A percentile compares a stretch with the other conserved stretches of the same genome.
phyloP scores from a whole-genome alignment of 2,888 invertebrate genomes.

The Orthonevra nobilis region DNA sequence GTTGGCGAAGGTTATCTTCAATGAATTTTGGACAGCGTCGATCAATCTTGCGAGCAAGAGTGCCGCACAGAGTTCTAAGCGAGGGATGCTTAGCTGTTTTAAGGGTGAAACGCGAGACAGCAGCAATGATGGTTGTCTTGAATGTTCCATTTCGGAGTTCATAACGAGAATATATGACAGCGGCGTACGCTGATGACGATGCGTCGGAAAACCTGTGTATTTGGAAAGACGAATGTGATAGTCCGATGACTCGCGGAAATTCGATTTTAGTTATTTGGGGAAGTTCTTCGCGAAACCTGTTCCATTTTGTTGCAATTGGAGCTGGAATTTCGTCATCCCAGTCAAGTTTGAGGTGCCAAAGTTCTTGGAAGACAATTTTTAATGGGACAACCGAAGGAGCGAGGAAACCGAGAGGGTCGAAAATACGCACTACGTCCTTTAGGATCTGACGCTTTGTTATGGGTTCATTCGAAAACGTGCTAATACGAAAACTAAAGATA shows the following conservation, averaged over 20 bases:
- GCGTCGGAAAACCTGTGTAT: conserved; percentile 41
- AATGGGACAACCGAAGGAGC: conserved; percentile 55
- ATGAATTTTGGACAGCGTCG: conserved; percentile 17
- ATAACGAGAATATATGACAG: too few species aligned
- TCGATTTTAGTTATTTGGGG: conserved; percentile 7
- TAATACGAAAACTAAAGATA: conserved; percentile 32
- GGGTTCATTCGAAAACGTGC: neutral
- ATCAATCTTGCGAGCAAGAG: conserved; percentile 31
- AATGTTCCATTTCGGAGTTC: conserved; percentile 11
- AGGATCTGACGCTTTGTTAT: conserved; percentile 19
- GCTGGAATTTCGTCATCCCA: conserved; percentile 56
- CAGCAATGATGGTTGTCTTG: conserved; percentile 3
- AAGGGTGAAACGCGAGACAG: conserved; percentile 21
- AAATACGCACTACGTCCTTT: conserved; percentile 24
- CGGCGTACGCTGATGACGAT: too few species aligned
- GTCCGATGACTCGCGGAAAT: conserved; percentile 23
- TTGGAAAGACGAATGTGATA: neutral
- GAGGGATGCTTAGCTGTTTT: conserved; percentile 35
- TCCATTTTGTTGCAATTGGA: conserved; percentile 15
- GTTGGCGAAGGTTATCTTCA: conserved; percentile 22
- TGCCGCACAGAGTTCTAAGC: conserved; percentile 41
- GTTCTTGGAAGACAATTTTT: conserved; percentile 58
- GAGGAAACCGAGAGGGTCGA: conserved; percentile 58
- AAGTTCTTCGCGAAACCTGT: conserved; percentile 20
- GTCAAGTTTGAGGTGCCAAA: conserved; percentile 47